Base-by-base conservation (phyloP, 2,888 invertebrate genomes). In the Drosophila mimetica region DNA sequence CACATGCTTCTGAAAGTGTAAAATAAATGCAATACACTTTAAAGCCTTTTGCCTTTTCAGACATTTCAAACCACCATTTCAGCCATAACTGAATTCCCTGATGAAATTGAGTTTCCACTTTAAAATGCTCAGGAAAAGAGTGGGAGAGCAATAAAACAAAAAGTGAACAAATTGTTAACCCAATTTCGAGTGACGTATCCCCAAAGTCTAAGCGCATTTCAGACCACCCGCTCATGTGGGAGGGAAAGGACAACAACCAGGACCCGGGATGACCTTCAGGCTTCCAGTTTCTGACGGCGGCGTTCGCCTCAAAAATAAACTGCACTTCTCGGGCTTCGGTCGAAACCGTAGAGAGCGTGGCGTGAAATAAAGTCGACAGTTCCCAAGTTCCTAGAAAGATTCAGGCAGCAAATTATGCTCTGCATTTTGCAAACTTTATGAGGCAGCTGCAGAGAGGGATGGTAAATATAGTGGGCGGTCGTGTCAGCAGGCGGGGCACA, bases 341-440 rank as follows among this genome's bases (percentile, higher is more conserved):
- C 11, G 8, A 42, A 71, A 34, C 36, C 37, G 16, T n/a, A n/a
- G 22, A 48, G 51, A 13, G 18, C 41, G 28, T 32, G 36, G 54
- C 46, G 25, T 37, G 13, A 37, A 36, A 42, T 41, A 58, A 39
- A 65, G 52, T 52, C 72, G 72, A 72, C 46, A 72, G 63, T 48
- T 54, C 28, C 65, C 14, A 28, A 74, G 36, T 46, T 73, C 14
- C 28, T 41, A 39, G 37, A 65, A 63, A 67, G 46, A 61, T 48
- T 47, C 47, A 44, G 51, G 41, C 57, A 61, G 67, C 48, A 70
- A 85, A 87, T 84, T 84, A 81, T 81, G 76, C 79, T 70, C 60
- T 86, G 82, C 80, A 87, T 61, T 74, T 69, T 71, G 55, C 65
- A 75, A 69, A 72, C 39, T 57, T 69, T 74, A 64, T 18, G 39